These are phyloP conservation scores for Acanthis flammea DNA, from an alignment of 2,797 vertebrate species.

Conservation along the genomic window DNA sequence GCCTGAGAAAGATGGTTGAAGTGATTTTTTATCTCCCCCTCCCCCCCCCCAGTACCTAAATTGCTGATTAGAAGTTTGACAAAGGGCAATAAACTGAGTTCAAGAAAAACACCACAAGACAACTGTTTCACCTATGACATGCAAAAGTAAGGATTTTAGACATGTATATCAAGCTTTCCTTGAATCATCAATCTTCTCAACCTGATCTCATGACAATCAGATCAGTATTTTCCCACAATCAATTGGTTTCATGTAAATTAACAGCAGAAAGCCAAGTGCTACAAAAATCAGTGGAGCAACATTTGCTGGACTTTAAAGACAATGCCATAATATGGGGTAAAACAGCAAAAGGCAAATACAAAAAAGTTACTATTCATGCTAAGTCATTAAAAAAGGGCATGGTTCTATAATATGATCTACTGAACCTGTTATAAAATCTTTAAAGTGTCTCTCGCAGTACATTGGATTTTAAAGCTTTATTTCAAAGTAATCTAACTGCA, in stretches of 20 bases:
- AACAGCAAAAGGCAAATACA: neutral
- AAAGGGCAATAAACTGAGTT: slow-evolving; percentile 6
- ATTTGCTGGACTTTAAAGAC: neutral
- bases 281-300: neutral
- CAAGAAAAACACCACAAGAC: neutral
- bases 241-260: neutral
- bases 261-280: neutral
- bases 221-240: neutral
- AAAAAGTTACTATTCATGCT: slow-evolving; percentile 30
- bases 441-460: slow-evolving; percentile 59
- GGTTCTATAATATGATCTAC: slow-evolving; percentile 40
- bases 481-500: slow-evolving; percentile 29
- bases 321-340: neutral
- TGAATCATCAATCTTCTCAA: neutral
- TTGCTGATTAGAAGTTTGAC: neutral
- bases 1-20: neutral
- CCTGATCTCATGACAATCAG: neutral
- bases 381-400: slow-evolving; percentile 34
- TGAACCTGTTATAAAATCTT: slow-evolving; percentile 44
- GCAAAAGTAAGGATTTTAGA: neutral
- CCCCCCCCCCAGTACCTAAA: neutral
- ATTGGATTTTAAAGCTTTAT: slow-evolving; percentile 60
- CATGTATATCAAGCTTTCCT: neutral
- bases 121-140: neutral
- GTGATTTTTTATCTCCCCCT: neutral